Conservation (phyloP, 2,113 vertebrate genomes). For the Ornithorhynchus anatinus region DNA sequence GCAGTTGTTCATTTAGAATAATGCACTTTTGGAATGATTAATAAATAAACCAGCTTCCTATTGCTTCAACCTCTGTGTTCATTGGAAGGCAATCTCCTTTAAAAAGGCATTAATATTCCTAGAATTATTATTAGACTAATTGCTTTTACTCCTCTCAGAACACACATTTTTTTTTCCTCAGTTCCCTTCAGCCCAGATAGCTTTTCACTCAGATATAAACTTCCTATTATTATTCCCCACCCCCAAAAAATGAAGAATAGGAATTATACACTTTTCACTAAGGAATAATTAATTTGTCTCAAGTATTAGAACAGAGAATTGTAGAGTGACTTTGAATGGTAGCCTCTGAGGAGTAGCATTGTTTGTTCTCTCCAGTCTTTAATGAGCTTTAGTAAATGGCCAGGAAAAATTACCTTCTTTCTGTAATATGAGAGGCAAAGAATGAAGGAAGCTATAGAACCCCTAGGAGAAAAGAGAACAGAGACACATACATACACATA, state of each 20-base stretch:
- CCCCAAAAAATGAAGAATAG: slow-evolving; percentile 82
- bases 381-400: slow-evolving; percentile 99
- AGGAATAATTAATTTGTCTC: slow-evolving; percentile 99
- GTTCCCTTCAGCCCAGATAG: slow-evolving; percentile 90
- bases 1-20: slow-evolving; percentile 75
- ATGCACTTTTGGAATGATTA: slow-evolving; percentile 74
- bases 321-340: slow-evolving; percentile 93
- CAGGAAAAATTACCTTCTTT: slow-evolving; percentile 92
- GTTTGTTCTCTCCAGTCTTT: slow-evolving; percentile 93
- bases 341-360: slow-evolving; percentile 94
- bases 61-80: slow-evolving; percentile 78
- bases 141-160: slow-evolving; percentile 86
- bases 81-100: slow-evolving; percentile 90
- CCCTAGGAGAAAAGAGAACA: slow-evolving; percentile 68
- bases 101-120: slow-evolving; percentile 89
- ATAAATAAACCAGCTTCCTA: slow-evolving; percentile 76
- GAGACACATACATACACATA: neutral
- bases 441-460: slow-evolving; percentile 84
- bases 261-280: slow-evolving; percentile 93
- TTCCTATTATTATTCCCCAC: slow-evolving; percentile 83
- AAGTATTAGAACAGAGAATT: slow-evolving; percentile 97
- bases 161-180: slow-evolving; percentile 83
- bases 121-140: slow-evolving; percentile 95
- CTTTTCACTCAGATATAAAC: slow-evolving; percentile 87
- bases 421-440: slow-evolving; percentile 89